Percentiles rank a stretch among this genome's conserved stretches.
These are phyloP conservation scores for Beaufortia kweichowensis DNA, from an alignment of 2,113 vertebrate species.

Conservation along the genomic window DNA sequence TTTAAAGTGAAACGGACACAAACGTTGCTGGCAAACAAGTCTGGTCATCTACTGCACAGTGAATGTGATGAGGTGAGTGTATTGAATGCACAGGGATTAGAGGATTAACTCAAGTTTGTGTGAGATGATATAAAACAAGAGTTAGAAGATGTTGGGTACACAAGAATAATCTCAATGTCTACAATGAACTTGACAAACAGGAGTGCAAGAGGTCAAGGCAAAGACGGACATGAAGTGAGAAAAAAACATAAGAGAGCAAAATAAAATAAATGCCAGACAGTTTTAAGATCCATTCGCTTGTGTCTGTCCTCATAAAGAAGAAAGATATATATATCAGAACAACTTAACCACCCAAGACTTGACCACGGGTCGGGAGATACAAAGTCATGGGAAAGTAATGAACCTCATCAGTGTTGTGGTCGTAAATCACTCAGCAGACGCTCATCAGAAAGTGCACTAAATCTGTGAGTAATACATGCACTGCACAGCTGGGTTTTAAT, in stretches of 20 bases:
- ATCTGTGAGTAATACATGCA: constrained; percentile 14
- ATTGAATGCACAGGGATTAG: constrained; percentile 69
- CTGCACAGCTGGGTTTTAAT: constrained; percentile 43
- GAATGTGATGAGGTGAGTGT: constrained; percentile 57
- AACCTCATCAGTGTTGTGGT: constrained; percentile 15
- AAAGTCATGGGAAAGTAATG: constrained; percentile 40
- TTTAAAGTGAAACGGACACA: not conserved
- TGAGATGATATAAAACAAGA: constrained; percentile 70
- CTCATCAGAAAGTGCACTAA: constrained; percentile 31
- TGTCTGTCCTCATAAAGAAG: constrained; percentile 12
- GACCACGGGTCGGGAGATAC: constrained; percentile 10
- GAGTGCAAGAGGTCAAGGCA: constrained; percentile 36
- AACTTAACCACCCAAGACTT: constrained; percentile 11
- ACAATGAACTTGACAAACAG: constrained; percentile 68
- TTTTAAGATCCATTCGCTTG: not conserved
- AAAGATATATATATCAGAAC: constrained; percentile 14
- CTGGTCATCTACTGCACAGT: not conserved
- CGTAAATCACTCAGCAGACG: constrained; percentile 33
- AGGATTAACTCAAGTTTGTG: constrained; percentile 71
- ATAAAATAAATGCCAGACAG: not conserved
- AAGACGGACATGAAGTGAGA: constrained; percentile 42
- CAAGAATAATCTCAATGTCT: constrained; percentile 67
- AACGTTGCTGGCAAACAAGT: not conserved
- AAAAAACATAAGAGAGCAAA: constrained; percentile 1
- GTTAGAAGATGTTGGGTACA: constrained; percentile 71